A percentile compares a stretch with the other conserved stretches of the same genome.
Conservation (phyloP, 2,888 invertebrate genomes). For the Nasonia oneida region DNA sequence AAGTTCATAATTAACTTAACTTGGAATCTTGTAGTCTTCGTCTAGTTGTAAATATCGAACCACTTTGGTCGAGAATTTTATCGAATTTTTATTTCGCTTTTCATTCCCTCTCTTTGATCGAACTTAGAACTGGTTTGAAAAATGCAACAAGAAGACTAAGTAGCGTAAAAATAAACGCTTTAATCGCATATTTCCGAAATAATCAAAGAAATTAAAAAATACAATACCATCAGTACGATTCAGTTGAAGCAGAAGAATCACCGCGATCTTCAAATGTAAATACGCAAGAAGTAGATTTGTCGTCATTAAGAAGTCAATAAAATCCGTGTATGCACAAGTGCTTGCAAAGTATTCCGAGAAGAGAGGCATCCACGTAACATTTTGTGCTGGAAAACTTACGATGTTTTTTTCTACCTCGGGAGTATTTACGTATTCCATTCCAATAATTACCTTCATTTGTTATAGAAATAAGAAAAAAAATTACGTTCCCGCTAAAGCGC, state of each 20-base stretch:
- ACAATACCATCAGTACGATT: background rate
- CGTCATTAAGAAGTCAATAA: constrained; percentile 17
- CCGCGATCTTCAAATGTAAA: background rate
- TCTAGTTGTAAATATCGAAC: background rate
- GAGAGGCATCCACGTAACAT: constrained; percentile 1
- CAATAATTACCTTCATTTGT: background rate
- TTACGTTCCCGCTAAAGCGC: background rate
- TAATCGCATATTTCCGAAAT: background rate
- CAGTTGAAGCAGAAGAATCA: background rate
- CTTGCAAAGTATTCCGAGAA: constrained; percentile 9
- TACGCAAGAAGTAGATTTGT: background rate
- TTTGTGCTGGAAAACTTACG: background rate
- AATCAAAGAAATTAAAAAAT: background rate
- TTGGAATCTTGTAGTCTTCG: background rate
- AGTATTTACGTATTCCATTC: constrained; percentile 1
- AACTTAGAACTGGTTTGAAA: background rate
- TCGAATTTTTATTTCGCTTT: background rate
- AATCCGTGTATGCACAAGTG: constrained; percentile 5
- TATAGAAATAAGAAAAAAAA: background rate
- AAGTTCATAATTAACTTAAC: background rate
- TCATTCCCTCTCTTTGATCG: background rate
- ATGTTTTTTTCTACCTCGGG: background rate
- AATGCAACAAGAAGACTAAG: background rate
- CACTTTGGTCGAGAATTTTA: background rate
- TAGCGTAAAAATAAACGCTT: background rate